These are phyloP conservation scores for Ceramica pisi DNA, from an alignment of 2,888 invertebrate species.

Conservation along the genomic window DNA sequence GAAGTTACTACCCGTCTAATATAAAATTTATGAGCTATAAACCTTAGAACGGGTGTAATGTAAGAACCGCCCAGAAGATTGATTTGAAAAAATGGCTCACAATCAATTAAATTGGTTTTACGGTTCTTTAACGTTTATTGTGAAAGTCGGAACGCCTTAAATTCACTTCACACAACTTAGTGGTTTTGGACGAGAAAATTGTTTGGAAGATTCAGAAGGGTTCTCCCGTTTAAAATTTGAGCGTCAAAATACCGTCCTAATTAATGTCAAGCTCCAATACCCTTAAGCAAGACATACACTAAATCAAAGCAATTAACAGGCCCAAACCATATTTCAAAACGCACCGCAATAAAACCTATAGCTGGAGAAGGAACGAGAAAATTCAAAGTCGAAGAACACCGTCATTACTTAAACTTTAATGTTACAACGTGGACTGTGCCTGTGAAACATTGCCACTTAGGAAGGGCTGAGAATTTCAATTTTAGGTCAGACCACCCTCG, in stretches of 20 bases:
- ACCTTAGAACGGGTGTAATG: constrained; percentile 46
- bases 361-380: constrained; percentile 63
- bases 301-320: constrained; percentile 62
- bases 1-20: constrained; percentile 54
- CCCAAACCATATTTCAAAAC: constrained; percentile 66
- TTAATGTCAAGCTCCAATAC: constrained; percentile 31
- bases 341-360: constrained; percentile 70
- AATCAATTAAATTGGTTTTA: constrained; percentile 84
- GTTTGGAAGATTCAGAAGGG: background rate
- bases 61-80: constrained; percentile 65
- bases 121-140: constrained; percentile 65
- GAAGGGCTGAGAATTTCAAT: constrained; percentile 79
- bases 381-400: constrained; percentile 71
- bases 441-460: constrained; percentile 77
- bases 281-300: constrained; percentile 35
- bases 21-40: constrained; percentile 64
- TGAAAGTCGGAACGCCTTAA: constrained; percentile 59
- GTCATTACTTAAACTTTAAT: constrained; percentile 79
- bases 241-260: constrained; percentile 16
- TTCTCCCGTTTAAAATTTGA: background rate
- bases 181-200: background rate
- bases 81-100: constrained; percentile 67
- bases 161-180: background rate
- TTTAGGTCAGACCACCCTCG: constrained; percentile 76
- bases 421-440: constrained; percentile 69